phyloP scores from a whole-genome alignment of 2,797 vertebrate genomes.

The Rallus crepitans region DNA sequence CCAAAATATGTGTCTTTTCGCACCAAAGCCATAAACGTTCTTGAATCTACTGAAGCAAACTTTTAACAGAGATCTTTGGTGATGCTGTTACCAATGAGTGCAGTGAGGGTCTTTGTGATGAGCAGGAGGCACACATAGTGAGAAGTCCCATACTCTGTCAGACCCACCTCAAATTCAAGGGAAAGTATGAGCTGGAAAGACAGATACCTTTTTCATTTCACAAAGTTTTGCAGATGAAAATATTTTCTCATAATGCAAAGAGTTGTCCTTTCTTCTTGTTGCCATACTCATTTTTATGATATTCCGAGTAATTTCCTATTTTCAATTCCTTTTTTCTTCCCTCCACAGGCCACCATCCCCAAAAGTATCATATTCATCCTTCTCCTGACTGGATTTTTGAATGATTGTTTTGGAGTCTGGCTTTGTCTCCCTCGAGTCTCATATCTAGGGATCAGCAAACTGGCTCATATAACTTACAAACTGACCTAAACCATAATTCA shows the following conservation, averaged over 20 bases:
- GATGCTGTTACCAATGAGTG: neutral
- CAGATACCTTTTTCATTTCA: neutral
- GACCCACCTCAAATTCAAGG: neutral
- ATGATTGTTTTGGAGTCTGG: slow-evolving; percentile 65
- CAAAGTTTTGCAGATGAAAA: neutral
- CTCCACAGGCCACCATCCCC: slow-evolving; percentile 50
- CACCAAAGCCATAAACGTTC: neutral
- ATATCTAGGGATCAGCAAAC: slow-evolving; percentile 63
- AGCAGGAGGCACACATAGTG: neutral
- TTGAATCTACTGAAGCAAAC: neutral
- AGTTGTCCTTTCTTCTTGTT: neutral
- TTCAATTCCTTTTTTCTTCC: slow-evolving; percentile 55
- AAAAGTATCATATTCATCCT: slow-evolving; percentile 63
- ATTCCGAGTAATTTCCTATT: slow-evolving; percentile 58
- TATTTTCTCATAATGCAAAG: neutral
- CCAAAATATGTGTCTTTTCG: neutral
- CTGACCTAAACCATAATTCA: slow-evolving; percentile 58
- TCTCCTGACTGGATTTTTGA: slow-evolving; percentile 61
- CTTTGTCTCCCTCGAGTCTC: slow-evolving; percentile 60
- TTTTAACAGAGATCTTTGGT: neutral
- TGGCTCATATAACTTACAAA: slow-evolving; percentile 59
- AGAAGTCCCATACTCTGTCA: neutral
- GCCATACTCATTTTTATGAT: neutral
- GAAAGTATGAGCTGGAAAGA: neutral
- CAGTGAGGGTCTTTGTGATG: neutral